phyloP scores from a whole-genome alignment of 2,113 vertebrate genomes.

The Micronisus gabar region DNA sequence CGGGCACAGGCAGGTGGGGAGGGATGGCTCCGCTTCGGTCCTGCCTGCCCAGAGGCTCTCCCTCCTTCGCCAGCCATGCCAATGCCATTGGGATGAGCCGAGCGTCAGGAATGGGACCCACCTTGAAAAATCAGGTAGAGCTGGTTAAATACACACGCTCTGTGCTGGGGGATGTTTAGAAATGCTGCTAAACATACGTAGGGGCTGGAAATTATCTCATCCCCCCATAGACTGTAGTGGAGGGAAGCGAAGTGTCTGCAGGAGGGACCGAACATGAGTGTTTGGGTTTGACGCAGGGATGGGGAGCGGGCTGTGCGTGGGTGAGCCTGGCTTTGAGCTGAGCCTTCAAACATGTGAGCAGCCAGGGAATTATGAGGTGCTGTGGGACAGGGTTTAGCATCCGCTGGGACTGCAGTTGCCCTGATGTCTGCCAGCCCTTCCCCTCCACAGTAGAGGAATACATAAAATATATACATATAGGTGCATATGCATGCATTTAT shows the following conservation, averaged over 20 bases:
- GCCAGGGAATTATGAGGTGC: background rate
- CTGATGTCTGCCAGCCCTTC: background rate
- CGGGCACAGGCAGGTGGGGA: background rate
- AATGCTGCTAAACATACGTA: background rate
- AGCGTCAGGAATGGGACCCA: accelerated
- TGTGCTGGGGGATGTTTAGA: background rate
- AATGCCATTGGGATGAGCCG: background rate
- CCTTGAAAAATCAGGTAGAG: background rate
- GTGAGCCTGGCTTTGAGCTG: background rate
- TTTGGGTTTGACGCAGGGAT: background rate
- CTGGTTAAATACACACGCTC: background rate
- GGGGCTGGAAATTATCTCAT: background rate
- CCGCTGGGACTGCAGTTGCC: accelerated
- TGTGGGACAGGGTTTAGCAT: background rate
- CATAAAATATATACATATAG: background rate
- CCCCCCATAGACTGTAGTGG: no score
- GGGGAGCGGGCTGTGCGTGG: accelerated
- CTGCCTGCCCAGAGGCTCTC: background rate
- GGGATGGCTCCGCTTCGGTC: background rate
- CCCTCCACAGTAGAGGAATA: background rate
- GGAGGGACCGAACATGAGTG: background rate
- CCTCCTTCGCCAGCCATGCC: background rate
- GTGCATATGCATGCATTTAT: no score
- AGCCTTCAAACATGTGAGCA: background rate
- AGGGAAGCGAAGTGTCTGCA: background rate